Base-by-base conservation (phyloP, 2,113 vertebrate species). In the Paramormyrops kingsleyae region DNA sequence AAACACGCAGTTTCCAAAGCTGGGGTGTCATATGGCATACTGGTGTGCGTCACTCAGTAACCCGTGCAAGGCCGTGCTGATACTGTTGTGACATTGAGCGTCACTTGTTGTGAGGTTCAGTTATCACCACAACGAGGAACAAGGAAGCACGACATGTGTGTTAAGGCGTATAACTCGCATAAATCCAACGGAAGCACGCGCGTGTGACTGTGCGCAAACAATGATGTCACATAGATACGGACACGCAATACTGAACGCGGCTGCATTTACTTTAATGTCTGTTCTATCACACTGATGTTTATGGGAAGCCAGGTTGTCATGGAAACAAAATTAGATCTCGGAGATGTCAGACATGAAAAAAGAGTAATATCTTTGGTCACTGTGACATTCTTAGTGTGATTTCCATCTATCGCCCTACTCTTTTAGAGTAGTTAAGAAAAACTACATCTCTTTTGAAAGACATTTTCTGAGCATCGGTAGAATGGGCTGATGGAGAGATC, bases 1-100 rank as follows among this genome's bases (percentile, higher is more conserved):
- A 49, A n/a, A 89, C 31, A 74, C 44, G 62, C 44, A 89, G 66
- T 66, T 49, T 52, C 70, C 70, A 24, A 80, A 89, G 83, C 83
- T 13, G 47, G 47, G 27, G 83, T 50, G n/a, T 86, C 46, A n/a
- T 86, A 86, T 86, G 7, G 83, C 83, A 86, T 24, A 50, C 13
- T 10, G 35, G 12, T 50, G 83, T 86, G 83, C 83, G 83, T 86
- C 83, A 86, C 83, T 31, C 83, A 86, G 83, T 46, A 86, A 49
- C 83, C 83, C 3, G 44, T 50, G 47, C 83, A 86, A 86, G 83
- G 83, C 24, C 83, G 47, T 4, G 13, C 21, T 86, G 83, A 86
- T 86, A 86, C 42, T 27, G 83, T 46, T 19, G 4, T 86, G 83
- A 50, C 83, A 49, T 50, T 86, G 83, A 50, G 47, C 44, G 10